Base-by-base conservation (phyloP, 2,888 invertebrate species). In the Leptinotarsa haldemani region DNA sequence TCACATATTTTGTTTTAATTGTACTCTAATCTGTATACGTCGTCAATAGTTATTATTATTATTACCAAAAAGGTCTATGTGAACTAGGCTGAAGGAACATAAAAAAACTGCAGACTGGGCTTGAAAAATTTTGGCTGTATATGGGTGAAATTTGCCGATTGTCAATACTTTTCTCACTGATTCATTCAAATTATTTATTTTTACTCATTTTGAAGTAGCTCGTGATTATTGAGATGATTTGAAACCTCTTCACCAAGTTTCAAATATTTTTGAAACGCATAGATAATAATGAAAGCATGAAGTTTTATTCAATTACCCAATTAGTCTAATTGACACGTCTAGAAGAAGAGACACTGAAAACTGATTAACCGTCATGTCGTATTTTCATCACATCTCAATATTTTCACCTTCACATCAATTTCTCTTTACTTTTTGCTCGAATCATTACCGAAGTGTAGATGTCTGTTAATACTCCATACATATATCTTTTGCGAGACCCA, bases 361-460 rank as follows among this genome's bases (percentile, higher is more conserved):
- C 47, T 65, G 65, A 58, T 66, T 70, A 61, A 71, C 76, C 70
- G 69, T 73, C 75, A 80, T 79, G 75, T 75, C 73, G 78, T 73
- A 80, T 78, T 80, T 79, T 78, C 78, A 78, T 79, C 80, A 79
- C 79, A 79, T 79, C 78, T 77, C 69, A 77, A 76, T 77, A 76
- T 77, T 79, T 78, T 77, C 75, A 78, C 78, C 78, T 79, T 73
- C 61, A 70, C 50, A 72, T 74, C 67, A 64, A 73, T 64, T 80
- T 78, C 74, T 74, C 74, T 25, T 71, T 48, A 0, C 61, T 68
- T 65, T 47, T 40, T 65, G 64, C 20, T 58, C 67, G 61, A 69
- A 71, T 64, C 71, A 66, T 61, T 61, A 30, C 16, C 61, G 12
- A 40, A 61, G 61, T 61, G 61, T 40, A 61, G 61, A 30, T 61